Evolutionary conservation across 2,888 invertebrate species (phyloP).

Genomic region (Melikaiella ostensackeni): DNA sequence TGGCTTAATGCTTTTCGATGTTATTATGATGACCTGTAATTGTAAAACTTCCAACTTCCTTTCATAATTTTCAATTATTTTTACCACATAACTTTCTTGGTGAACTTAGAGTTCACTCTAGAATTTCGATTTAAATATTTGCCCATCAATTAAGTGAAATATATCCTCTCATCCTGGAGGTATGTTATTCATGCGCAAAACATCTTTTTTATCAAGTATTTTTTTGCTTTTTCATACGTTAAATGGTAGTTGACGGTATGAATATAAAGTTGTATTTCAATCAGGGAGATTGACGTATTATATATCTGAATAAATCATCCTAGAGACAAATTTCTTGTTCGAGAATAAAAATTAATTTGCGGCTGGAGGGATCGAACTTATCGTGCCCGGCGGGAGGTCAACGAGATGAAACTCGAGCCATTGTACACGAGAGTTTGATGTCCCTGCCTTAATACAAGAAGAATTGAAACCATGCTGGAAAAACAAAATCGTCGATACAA

Average conservation of each 20-base stretch:
- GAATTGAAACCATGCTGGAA: constrained; percentile 33
- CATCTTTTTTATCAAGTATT: no score
- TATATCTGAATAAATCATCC: constrained; percentile 17
- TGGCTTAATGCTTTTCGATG: constrained; percentile 12
- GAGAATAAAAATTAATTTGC: constrained; percentile 35
- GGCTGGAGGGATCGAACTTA: constrained; percentile 33
- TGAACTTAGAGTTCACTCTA: no score
- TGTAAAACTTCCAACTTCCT: background rate
- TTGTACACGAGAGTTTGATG: constrained; percentile 34
- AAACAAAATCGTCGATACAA: constrained; percentile 61
- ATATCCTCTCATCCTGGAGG: no score
- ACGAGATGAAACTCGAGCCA: constrained; percentile 29
- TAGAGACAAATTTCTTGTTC: constrained; percentile 26
- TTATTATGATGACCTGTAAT: constrained; percentile 13
- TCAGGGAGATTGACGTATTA: background rate
- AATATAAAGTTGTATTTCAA: background rate
- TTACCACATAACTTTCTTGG: no score
- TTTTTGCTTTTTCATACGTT: no score
- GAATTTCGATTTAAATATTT: no score
- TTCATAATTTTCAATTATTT: no score
- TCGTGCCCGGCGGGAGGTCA: constrained; percentile 33
- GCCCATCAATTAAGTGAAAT: no score
- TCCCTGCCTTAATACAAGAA: constrained; percentile 26
- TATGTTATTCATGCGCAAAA: no score
- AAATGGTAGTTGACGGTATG: no score